These are phyloP conservation scores for Brachypodius melanocephalos DNA, from an alignment of 2,113 vertebrate genomes.

Conservation along the genomic window DNA sequence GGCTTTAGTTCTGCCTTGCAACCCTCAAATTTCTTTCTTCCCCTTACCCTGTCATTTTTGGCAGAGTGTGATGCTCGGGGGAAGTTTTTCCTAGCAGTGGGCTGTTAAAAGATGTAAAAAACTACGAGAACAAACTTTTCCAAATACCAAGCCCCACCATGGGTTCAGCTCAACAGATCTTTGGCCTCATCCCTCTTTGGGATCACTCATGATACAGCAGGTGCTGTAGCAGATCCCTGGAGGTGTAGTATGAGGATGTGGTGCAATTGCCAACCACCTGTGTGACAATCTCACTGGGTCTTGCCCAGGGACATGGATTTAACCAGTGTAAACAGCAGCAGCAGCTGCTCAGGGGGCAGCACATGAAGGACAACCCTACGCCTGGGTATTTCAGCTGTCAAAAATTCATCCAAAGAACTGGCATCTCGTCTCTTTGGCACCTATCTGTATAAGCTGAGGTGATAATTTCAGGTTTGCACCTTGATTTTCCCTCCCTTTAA, in stretches of 20 bases:
- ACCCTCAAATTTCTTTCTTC: not conserved
- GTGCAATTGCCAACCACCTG: not conserved
- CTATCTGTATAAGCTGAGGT: not conserved
- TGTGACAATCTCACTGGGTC: not conserved
- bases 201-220: not conserved
- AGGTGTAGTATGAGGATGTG: not conserved
- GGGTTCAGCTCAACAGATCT: not conserved
- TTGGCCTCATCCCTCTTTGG: not conserved
- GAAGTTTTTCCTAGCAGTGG: not conserved
- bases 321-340: not conserved
- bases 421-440: not conserved
- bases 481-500: not conserved
- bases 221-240: constrained; percentile 20
- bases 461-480: not conserved
- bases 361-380: not conserved
- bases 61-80: too few relatives aligned
- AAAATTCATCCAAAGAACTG: not conserved
- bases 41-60: not conserved
- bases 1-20: not conserved
- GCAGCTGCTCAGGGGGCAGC: not conserved
- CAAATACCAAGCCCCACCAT: fast-evolving
- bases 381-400: not conserved
- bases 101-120: not conserved
- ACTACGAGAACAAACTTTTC: not conserved
- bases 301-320: not conserved